Percentiles rank a stretch among this genome's conserved stretches.
phyloP scores from a whole-genome alignment of 2,113 vertebrate species.

The Pelodiscus sinensis region DNA sequence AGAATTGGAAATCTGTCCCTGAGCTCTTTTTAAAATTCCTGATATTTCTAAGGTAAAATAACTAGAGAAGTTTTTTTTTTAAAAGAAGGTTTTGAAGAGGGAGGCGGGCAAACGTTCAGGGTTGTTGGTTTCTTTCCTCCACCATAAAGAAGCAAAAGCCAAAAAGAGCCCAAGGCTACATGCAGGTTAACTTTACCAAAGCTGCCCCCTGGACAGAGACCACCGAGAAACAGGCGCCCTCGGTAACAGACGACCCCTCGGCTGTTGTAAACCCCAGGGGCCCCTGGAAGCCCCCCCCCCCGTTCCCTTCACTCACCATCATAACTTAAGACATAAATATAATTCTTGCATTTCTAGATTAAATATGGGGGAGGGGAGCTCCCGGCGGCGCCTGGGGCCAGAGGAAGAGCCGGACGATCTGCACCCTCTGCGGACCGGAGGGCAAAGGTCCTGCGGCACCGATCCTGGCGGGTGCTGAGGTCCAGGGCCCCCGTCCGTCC shows the following conservation, averaged over 20 bases:
- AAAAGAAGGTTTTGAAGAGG: neutral
- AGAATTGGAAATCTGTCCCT: neutral
- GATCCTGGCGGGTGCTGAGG: neutral
- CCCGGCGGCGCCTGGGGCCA: too few species aligned
- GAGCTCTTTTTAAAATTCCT: neutral
- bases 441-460: neutral
- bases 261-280: neutral
- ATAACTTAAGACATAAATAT: constrained; percentile 61
- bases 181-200: neutral
- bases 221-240: neutral
- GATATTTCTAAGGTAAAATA: neutral
- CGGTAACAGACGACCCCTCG: neutral
- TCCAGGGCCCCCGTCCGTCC: neutral
- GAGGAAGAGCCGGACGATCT: neutral
- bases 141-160: neutral
- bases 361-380: neutral
- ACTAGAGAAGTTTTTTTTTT: neutral
- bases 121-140: neutral
- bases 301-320: neutral
- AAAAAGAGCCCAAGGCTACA: neutral
- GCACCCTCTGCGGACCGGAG: neutral
- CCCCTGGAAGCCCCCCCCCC: neutral
- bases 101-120: neutral
- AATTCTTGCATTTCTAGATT: constrained; percentile 10
- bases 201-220: neutral